A percentile compares a stretch with the other conserved stretches of the same genome.
These are phyloP conservation scores for Sinocyclocheilus anophthalmus DNA, from an alignment of 2,113 vertebrate genomes.

Conservation along the genomic window DNA sequence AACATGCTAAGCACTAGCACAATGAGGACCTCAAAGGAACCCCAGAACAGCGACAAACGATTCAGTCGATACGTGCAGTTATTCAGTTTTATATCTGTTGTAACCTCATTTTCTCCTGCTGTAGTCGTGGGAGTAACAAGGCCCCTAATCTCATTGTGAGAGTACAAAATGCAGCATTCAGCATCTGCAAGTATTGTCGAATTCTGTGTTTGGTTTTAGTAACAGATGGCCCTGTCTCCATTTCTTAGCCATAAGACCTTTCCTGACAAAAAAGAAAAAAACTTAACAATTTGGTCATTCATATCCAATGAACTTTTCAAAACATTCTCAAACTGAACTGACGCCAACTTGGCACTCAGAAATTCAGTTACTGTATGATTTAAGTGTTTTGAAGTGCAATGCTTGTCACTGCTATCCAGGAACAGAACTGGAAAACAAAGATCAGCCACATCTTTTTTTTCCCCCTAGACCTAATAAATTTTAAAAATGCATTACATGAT, in stretches of 20 bases:
- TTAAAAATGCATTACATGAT: not conserved
- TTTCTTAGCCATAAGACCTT: slow-evolving; percentile 18
- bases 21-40: not conserved
- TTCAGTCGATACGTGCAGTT: not conserved
- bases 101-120: slow-evolving; percentile 26
- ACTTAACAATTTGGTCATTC: slow-evolving; percentile 34
- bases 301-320: slow-evolving; percentile 5
- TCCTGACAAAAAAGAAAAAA: not conserved
- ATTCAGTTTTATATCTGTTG: slow-evolving; percentile 19
- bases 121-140: slow-evolving; percentile 38
- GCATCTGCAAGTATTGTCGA: not conserved
- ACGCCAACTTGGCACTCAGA: slow-evolving; percentile 5
- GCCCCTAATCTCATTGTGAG: slow-evolving; percentile 32
- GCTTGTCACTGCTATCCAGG: not conserved
- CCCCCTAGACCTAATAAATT: not conserved
- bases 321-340: not conserved
- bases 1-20: not conserved
- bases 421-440: not conserved
- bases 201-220: slow-evolving; percentile 22
- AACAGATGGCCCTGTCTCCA: slow-evolving; percentile 41
- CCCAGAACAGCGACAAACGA: not conserved
- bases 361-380: slow-evolving; percentile 19
- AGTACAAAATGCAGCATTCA: slow-evolving; percentile 34
- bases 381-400: not conserved
- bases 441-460: not conserved